A percentile compares a stretch with the other conserved stretches of the same genome.
Evolutionary conservation across 2,113 vertebrate genomes (phyloP).

Genomic region (Cyprinus carpio): DNA sequence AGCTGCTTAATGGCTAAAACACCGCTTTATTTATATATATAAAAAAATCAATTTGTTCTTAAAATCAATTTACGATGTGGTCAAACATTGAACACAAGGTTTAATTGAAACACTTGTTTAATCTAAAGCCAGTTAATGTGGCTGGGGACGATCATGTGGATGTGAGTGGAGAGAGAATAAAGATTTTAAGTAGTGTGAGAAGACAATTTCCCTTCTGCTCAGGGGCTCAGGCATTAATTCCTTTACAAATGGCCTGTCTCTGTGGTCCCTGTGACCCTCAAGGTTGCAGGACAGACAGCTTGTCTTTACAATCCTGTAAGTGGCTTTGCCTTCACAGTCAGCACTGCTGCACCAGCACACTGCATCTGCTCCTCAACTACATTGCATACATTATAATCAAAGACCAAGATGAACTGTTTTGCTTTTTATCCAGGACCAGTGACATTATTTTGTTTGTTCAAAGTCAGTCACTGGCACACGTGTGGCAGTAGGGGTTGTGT

Average conservation of each 20-base stretch:
- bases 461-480: background rate
- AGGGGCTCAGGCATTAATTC: slow-evolving; percentile 55
- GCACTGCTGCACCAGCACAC: slow-evolving; percentile 62
- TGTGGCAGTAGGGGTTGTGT: slow-evolving; percentile 42
- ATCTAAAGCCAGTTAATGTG: slow-evolving; percentile 3
- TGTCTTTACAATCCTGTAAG: slow-evolving; percentile 75
- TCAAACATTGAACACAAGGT: background rate
- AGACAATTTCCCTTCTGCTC: slow-evolving; percentile 22
- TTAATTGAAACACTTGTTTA: slow-evolving; percentile 10
- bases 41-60: background rate
- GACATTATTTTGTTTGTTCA: slow-evolving; percentile 42
- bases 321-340: slow-evolving; percentile 71
- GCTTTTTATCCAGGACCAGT: slow-evolving; percentile 3
- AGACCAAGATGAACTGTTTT: background rate
- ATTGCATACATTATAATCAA: slow-evolving; percentile 24
- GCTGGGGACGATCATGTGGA: background rate
- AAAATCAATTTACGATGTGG: slow-evolving; percentile 14
- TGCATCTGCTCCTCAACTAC: slow-evolving; percentile 54
- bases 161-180: slow-evolving; percentile 19
- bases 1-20: background rate
- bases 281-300: slow-evolving; percentile 72
- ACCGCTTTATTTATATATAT: background rate
- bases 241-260: slow-evolving; percentile 57
- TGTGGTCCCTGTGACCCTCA: slow-evolving; percentile 60
- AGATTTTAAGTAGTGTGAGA: slow-evolving; percentile 17